Base-by-base conservation (phyloP, 1,140 invertebrate genomes). In the Ceratosolen solmsi region DNA sequence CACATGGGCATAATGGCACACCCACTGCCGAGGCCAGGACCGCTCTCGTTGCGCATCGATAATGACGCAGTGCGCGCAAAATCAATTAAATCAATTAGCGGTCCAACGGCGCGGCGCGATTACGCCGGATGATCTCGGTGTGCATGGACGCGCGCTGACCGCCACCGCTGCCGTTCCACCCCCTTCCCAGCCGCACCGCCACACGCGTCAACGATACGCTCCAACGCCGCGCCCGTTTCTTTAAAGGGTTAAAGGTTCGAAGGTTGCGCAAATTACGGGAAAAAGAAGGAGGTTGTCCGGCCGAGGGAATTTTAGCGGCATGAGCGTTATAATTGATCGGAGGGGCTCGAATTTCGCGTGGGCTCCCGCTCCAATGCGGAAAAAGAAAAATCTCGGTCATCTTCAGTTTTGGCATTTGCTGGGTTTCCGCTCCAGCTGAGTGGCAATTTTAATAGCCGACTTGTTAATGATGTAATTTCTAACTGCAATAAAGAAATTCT, bases 41-140 rank as follows among this genome's bases (percentile, higher is more conserved):
- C 0, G 54, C 70, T 25, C 36, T 46, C 71, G 36, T 33, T 58
- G 25, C 71, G 76, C 82, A 84, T 79, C 83, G 58, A 79, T 84
- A 82, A 84, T 84, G 83, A 84, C 79, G 82, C 79, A 68, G 72
- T 56, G 58, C 36, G 46, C 63, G 80, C 76, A 63, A 82, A 84
- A 84, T 84, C 83, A 84, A 84, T 84, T 82, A 76, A 84, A 84
- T 84, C 76, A 84, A 84, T 84, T 84, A 82, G 77, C 83, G 79
- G 79, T 58, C 60, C 79, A 71, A 36, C 71, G 74, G 41, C 51
- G 65, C 68, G 36, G 15, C 65, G 70, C 73, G 49, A 75, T 79
- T 56, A 65, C 54, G 36, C 76, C 46, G 76, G 76, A 77, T 58
- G 71, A 77, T 58, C 80, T 20, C 51, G 75, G 63, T 65, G 73